Conservation (phyloP, 2,888 invertebrate species). For the Cheilosia soror region DNA sequence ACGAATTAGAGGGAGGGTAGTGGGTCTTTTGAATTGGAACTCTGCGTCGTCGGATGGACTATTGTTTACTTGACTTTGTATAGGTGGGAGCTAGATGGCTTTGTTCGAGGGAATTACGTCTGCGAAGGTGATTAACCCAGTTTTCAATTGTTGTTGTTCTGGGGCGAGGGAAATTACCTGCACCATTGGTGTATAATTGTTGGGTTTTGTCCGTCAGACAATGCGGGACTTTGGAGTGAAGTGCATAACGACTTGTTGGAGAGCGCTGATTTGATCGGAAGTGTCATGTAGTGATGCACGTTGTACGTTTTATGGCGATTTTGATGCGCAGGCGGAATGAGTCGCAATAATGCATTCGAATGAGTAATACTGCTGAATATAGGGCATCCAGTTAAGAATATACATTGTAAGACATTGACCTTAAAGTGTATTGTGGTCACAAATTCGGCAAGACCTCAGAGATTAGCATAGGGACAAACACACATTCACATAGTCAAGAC, state of each 20-base stretch:
- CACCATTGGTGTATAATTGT: background rate
- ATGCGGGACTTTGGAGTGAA: background rate
- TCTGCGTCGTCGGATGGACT: conserved; percentile 7
- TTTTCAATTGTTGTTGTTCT: conserved; percentile 34
- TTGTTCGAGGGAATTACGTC: conserved; percentile 51
- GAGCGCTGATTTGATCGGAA: background rate
- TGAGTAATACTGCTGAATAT: no score
- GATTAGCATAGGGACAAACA: no score
- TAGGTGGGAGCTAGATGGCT: conserved; percentile 42
- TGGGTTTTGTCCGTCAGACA: background rate
- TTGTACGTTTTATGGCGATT: no score
- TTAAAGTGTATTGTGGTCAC: no score
- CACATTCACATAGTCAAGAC: no score
- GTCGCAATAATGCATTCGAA: no score
- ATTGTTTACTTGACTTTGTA: conserved; percentile 52
- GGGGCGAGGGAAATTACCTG: conserved; percentile 17
- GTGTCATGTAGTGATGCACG: no score
- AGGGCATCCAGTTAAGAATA: no score
- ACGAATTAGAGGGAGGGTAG: conserved; percentile 27
- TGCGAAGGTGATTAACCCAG: conserved; percentile 67
- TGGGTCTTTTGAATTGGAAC: background rate
- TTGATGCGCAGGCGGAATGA: no score
- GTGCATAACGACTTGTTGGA: background rate
- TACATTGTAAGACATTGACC: no score
- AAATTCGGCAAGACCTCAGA: no score